Conservation (phyloP, 1,140 invertebrate genomes). For the Drosophila punjabiensis region DNA sequence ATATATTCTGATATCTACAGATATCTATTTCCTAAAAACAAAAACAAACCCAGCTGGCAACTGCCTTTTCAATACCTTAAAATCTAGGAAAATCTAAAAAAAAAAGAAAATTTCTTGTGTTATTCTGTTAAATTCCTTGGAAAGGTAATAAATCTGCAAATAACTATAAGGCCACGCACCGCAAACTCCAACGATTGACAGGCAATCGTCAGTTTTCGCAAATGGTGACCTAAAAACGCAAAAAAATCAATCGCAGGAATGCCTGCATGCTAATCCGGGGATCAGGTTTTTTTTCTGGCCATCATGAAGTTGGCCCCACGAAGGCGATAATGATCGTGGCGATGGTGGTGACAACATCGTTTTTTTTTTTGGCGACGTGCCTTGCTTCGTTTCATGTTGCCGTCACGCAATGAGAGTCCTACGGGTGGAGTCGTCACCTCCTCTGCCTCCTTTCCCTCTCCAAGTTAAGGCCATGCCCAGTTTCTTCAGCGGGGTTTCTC, state of each 20-base stretch:
- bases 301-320: constrained; percentile 16
- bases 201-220: constrained; percentile 65
- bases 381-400: constrained; percentile 59
- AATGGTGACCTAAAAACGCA: constrained; percentile 40
- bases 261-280: constrained; percentile 51
- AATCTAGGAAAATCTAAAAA: not conserved
- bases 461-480: constrained; percentile 23
- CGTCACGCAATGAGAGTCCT: constrained; percentile 71
- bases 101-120: not conserved
- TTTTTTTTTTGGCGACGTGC: constrained; percentile 47
- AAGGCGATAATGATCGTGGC: constrained; percentile 8
- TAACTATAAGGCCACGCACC: constrained; percentile 2
- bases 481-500: constrained; percentile 33
- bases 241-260: constrained; percentile 69
- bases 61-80: not conserved
- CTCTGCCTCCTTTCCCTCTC: not conserved
- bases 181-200: constrained; percentile 30
- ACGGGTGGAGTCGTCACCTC: constrained; percentile 8
- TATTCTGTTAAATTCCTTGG: not conserved
- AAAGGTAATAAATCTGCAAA: not conserved
- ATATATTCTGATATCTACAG: no score
- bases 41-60: no score
- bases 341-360: constrained; percentile 59
- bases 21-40: no score
- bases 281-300: constrained; percentile 34